These are phyloP conservation scores for Xiphias gladius DNA, from an alignment of 2,113 vertebrate species.

Conservation along the genomic window DNA sequence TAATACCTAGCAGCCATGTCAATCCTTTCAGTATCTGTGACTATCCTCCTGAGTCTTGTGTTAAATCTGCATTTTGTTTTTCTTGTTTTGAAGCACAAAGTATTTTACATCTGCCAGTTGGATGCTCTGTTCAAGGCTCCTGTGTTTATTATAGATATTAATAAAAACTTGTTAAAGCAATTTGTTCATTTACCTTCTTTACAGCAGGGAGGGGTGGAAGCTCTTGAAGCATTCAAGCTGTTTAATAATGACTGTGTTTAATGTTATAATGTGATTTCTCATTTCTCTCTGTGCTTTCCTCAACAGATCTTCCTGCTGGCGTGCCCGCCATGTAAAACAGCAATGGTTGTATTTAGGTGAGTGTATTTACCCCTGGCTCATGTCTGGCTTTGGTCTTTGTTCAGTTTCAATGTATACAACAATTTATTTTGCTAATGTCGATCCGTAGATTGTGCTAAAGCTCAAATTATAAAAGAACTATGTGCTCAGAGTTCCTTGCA, in stretches of 20 bases:
- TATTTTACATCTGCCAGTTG: conserved; percentile 6
- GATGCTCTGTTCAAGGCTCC: conserved; percentile 15
- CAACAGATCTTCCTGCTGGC: conserved; percentile 97
- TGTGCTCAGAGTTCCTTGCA: not conserved
- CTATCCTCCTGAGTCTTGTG: conserved; percentile 8
- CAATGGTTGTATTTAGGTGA: conserved; percentile 95
- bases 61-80: conserved; percentile 19
- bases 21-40: conserved; percentile 24
- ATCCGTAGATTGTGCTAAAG: not conserved
- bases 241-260: conserved; percentile 9
- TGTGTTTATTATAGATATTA: conserved; percentile 46
- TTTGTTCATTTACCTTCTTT: conserved; percentile 41
- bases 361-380: conserved; percentile 12
- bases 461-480: not conserved
- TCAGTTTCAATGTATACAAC: not conserved
- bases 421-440: not conserved
- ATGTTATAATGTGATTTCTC: conserved; percentile 34
- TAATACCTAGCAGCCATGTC: not conserved
- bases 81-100: conserved; percentile 10
- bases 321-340: conserved; percentile 92
- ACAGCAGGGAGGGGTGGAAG: conserved; percentile 8
- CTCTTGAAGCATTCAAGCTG: conserved; percentile 28
- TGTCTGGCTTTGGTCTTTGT: not conserved
- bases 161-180: conserved; percentile 33
- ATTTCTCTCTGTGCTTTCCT: conserved; percentile 62